A percentile compares a stretch with the other conserved stretches of the same genome.
These are phyloP conservation scores for Brachypodius melanocephalos DNA, from an alignment of 2,113 vertebrate genomes.

Conservation along the genomic window DNA sequence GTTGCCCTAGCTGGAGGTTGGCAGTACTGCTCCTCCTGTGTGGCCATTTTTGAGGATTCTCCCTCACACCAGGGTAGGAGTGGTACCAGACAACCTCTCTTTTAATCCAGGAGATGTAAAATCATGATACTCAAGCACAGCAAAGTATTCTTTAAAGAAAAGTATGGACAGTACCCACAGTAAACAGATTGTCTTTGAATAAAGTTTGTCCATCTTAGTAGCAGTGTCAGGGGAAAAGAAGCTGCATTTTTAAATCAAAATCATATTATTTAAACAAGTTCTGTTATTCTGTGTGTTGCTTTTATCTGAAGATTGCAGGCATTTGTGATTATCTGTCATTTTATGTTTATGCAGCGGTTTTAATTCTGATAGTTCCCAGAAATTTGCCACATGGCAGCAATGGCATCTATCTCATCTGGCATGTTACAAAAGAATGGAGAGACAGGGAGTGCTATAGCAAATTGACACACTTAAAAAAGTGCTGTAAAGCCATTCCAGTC, in stretches of 20 bases:
- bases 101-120: background rate
- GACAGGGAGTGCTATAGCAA: background rate
- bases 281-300: background rate
- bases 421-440: background rate
- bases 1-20: background rate
- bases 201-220: background rate
- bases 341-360: constrained; percentile 20
- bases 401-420: background rate
- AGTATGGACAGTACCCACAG: background rate
- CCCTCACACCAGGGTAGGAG: background rate
- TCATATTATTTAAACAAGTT: background rate
- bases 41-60: background rate
- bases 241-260: background rate
- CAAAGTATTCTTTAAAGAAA: background rate
- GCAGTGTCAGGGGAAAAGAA: background rate
- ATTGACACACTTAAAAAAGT: background rate
- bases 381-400: background rate
- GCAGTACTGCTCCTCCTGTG: background rate
- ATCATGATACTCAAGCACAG: background rate
- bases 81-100: background rate
- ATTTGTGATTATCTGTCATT: constrained; percentile 9
- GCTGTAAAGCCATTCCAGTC: background rate
- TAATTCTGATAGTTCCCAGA: background rate
- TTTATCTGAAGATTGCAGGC: constrained; percentile 26
- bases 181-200: background rate